Evolutionary conservation across 2,113 vertebrate species (phyloP).

Genomic region (Brachyhypopomus occidentalis): DNA sequence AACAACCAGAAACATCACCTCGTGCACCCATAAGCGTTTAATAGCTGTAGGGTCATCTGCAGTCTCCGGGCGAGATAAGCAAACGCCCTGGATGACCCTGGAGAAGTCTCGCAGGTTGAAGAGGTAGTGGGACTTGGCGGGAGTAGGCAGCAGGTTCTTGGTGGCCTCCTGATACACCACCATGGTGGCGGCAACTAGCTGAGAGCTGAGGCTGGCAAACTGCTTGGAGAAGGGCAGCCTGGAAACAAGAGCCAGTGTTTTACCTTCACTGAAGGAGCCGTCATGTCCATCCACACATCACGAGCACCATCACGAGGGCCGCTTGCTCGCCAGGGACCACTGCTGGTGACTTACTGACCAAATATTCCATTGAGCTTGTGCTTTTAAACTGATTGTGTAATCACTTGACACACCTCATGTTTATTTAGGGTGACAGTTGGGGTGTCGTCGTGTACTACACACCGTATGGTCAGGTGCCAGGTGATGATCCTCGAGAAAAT

Average conservation of each 20-base stretch:
- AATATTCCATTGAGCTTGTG: not conserved
- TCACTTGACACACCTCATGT: not conserved
- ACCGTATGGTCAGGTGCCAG: conserved; percentile 86
- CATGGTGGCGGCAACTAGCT: conserved; percentile 82
- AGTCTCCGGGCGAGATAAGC: conserved; percentile 85
- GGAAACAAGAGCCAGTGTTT: conserved; percentile 35
- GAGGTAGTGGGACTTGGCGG: conserved; percentile 89
- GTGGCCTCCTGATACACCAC: conserved; percentile 84
- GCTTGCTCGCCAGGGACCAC: not conserved
- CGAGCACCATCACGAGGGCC: not conserved
- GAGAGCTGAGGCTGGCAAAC: conserved; percentile 78
- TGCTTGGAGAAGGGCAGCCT: conserved; percentile 82
- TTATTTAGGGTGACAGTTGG: not conserved
- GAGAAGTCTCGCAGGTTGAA: conserved; percentile 92
- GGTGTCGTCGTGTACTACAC: too few species aligned
- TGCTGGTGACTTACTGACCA: not conserved
- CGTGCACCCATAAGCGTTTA: conserved; percentile 91
- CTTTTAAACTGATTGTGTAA: not conserved
- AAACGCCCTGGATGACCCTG: conserved; percentile 89
- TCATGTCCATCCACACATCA: too few species aligned
- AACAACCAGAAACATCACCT: conserved; percentile 71
- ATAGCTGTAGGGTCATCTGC: conserved; percentile 73
- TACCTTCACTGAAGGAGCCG: too few species aligned
- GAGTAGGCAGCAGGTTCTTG: conserved; percentile 86
- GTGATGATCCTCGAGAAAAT: conserved; percentile 88